These are phyloP conservation scores for Corvus cornix DNA, from an alignment of 2,113 vertebrate species.

Conservation along the genomic window DNA sequence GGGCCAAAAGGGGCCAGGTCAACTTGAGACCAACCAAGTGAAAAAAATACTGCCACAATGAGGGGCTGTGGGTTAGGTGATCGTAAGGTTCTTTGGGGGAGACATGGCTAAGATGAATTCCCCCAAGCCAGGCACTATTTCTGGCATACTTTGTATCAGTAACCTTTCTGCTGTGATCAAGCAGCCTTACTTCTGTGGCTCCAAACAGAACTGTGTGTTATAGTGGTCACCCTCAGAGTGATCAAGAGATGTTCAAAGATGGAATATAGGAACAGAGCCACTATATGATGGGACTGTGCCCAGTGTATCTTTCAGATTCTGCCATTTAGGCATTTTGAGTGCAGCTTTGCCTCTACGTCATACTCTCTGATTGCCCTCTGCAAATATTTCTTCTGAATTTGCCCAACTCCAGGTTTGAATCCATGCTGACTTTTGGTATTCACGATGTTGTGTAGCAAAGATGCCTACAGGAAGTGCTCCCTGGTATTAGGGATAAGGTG, in stretches of 20 bases:
- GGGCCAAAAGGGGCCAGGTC: background rate
- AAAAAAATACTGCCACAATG: background rate
- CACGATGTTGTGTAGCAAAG: background rate
- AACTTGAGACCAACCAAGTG: background rate
- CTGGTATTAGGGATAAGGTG: background rate
- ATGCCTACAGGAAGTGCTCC: background rate
- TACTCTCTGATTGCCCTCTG: background rate
- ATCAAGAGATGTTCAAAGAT: background rate
- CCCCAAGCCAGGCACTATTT: background rate
- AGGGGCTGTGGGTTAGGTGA: background rate
- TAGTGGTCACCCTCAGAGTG: background rate
- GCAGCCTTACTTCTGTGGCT: background rate
- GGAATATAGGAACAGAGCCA: background rate
- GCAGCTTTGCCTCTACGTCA: background rate
- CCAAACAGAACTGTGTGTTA: background rate
- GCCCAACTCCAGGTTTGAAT: background rate
- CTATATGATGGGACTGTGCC: background rate
- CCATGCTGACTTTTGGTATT: background rate
- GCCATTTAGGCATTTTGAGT: background rate
- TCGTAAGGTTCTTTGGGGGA: background rate
- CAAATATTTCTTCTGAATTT: background rate
- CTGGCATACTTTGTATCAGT: background rate
- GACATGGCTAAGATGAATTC: background rate
- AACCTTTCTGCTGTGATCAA: background rate
- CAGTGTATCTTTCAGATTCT: background rate